Evolutionary conservation across 1,140 invertebrate genomes (phyloP).

Genomic region (Adelges cooleyi): DNA sequence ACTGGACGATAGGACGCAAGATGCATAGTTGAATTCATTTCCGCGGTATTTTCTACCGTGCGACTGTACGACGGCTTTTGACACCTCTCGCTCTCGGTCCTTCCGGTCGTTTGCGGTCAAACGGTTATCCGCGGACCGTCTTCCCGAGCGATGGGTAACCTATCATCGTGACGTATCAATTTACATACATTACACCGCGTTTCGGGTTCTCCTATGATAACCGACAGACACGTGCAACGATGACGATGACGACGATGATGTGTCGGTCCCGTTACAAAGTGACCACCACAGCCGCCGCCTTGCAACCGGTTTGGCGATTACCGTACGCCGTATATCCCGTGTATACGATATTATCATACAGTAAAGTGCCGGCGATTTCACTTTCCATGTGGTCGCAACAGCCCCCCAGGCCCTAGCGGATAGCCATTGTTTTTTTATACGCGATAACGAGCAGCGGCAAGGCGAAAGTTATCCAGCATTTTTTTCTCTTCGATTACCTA

Average conservation of each 20-base stretch:
- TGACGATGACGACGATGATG: background rate
- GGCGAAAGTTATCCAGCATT: conserved; percentile 2
- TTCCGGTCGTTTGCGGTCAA: no score
- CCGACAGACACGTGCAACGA: background rate
- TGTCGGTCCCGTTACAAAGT: conserved; percentile 4
- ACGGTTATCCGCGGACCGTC: no score
- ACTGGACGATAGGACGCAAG: no score
- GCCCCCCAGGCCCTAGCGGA: conserved; percentile 2
- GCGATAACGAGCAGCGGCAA: conserved; percentile 1
- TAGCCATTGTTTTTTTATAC: conserved; percentile 12
- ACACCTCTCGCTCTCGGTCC: no score
- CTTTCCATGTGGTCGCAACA: background rate
- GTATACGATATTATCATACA: background rate
- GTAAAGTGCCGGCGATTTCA: background rate
- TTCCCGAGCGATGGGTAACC: no score
- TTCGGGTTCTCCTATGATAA: background rate
- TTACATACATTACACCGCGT: no score
- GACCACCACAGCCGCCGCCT: background rate
- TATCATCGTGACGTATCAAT: no score
- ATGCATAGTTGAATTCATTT: no score
- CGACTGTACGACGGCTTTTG: no score
- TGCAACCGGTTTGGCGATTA: conserved; percentile 13
- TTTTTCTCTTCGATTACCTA: background rate
- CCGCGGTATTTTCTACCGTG: no score
- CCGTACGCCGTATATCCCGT: background rate